These are phyloP conservation scores for Patella caerulea DNA, from an alignment of 2,888 invertebrate genomes.

Conservation along the genomic window DNA sequence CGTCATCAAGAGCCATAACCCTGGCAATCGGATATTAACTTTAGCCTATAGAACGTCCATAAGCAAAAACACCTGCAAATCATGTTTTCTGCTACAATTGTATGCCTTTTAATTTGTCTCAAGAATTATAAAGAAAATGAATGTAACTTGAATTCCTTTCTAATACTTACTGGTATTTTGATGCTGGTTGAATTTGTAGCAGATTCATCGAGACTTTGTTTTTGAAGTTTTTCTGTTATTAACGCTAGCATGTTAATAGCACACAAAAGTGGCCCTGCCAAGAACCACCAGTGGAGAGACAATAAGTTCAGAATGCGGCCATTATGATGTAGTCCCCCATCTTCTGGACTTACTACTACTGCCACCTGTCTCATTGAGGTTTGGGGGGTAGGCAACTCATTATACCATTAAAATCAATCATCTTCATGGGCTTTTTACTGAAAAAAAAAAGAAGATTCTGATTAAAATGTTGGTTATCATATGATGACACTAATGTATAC, in stretches of 20 bases:
- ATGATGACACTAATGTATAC: too few species aligned
- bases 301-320: conserved; percentile 8
- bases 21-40: too few species aligned
- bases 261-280: conserved; percentile 11
- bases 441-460: too few species aligned
- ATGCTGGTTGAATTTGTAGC: conserved; percentile 11
- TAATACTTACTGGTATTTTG: conserved; percentile 5
- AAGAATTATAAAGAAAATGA: too few species aligned
- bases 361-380: conserved; percentile 12
- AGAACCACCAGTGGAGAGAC: conserved; percentile 1
- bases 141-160: background rate
- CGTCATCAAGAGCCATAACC: too few species aligned
- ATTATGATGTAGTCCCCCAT: conserved; percentile 13
- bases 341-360: conserved; percentile 11
- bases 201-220: conserved; percentile 53
- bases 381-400: background rate
- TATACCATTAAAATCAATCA: background rate
- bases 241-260: conserved; percentile 36
- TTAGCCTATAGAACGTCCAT: too few species aligned
- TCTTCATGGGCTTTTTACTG: too few species aligned
- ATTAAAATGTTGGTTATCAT: too few species aligned
- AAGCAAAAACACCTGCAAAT: too few species aligned
- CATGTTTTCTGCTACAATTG: too few species aligned
- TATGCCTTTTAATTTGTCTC: too few species aligned
- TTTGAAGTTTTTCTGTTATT: conserved; percentile 56